Percentiles rank a stretch among this genome's conserved stretches.
Conservation (phyloP, 2,888 invertebrate genomes). For the Cheilosia grossa region DNA sequence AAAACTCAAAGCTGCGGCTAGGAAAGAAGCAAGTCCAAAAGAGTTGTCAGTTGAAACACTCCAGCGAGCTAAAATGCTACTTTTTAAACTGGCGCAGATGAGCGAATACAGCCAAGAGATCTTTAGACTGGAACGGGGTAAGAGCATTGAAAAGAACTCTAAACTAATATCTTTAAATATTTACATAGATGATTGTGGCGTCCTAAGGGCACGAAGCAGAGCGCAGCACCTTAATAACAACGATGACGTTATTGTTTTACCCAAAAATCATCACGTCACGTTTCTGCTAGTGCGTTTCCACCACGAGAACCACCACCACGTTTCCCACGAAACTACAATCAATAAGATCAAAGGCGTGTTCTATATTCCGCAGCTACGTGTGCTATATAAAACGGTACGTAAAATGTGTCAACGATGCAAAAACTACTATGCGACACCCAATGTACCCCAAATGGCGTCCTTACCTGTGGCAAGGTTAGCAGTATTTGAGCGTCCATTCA, state of each 20-base stretch:
- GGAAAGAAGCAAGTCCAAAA: neutral
- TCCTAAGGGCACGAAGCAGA: conserved; percentile 42
- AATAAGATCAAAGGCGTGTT: conserved; percentile 61
- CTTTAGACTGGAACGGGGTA: conserved; percentile 33
- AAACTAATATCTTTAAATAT: conserved; percentile 55
- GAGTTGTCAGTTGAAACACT: conserved; percentile 19
- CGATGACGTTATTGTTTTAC: conserved; percentile 25
- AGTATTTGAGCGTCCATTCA: conserved; percentile 66
- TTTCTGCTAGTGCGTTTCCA: conserved; percentile 48
- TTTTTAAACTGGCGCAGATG: conserved; percentile 44
- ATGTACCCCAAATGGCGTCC: conserved; percentile 62
- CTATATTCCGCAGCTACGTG: conserved; percentile 60
- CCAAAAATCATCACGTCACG: conserved; percentile 43
- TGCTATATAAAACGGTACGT: conserved; percentile 60
- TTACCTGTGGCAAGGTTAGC: conserved; percentile 63
- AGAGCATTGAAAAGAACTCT: conserved; percentile 31
- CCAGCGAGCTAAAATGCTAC: conserved; percentile 36
- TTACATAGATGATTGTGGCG: conserved; percentile 44
- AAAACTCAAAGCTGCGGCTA: conserved; percentile 15
- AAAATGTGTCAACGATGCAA: conserved; percentile 66
- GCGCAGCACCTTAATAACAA: conserved; percentile 51
- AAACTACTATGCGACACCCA: conserved; percentile 37
- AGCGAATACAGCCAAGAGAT: conserved; percentile 58
- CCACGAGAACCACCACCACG: conserved; percentile 64
- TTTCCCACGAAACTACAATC: conserved; percentile 58